These are phyloP conservation scores for Enteromius argenteus DNA, from an alignment of 2,797 vertebrate genomes.

Conservation along the genomic window DNA sequence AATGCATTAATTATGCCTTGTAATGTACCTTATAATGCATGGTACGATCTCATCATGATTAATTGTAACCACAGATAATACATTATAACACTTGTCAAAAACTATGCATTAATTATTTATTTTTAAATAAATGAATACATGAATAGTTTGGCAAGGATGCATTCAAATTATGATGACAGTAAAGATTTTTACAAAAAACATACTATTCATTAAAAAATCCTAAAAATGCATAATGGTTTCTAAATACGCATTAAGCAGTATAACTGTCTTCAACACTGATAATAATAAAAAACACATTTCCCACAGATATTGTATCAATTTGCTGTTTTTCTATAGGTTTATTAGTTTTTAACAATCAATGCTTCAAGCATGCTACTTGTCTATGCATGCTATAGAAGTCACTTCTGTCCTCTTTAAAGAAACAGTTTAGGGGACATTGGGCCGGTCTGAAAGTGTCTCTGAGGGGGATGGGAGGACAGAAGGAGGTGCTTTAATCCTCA, in stretches of 20 bases:
- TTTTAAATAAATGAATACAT: not conserved
- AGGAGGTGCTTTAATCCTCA: slow-evolving; percentile 53
- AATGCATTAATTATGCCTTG: no score
- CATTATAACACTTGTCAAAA: not conserved
- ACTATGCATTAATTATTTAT: not conserved
- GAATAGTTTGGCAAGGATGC: not conserved
- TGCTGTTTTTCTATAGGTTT: slow-evolving; percentile 53
- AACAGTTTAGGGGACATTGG: slow-evolving; percentile 50
- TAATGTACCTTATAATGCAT: not conserved
- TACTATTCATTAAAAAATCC: not conserved
- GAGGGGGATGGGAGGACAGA: slow-evolving; percentile 28
- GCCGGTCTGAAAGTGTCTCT: slow-evolving; percentile 52
- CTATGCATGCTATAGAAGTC: slow-evolving; percentile 52
- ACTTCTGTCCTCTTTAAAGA: slow-evolving; percentile 48
- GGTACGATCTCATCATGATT: not conserved
- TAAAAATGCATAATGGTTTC: not conserved
- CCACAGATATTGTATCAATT: not conserved
- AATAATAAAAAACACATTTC: not conserved
- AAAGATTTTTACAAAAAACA: not conserved
- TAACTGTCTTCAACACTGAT: not conserved
- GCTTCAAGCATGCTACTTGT: slow-evolving; percentile 63
- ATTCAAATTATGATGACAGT: not conserved
- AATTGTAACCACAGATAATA: not conserved
- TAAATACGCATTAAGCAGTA: not conserved
- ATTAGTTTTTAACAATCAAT: slow-evolving; percentile 63